phyloP scores from a whole-genome alignment of 2,888 invertebrate species.

The Ganaspis brasiliensis region DNA sequence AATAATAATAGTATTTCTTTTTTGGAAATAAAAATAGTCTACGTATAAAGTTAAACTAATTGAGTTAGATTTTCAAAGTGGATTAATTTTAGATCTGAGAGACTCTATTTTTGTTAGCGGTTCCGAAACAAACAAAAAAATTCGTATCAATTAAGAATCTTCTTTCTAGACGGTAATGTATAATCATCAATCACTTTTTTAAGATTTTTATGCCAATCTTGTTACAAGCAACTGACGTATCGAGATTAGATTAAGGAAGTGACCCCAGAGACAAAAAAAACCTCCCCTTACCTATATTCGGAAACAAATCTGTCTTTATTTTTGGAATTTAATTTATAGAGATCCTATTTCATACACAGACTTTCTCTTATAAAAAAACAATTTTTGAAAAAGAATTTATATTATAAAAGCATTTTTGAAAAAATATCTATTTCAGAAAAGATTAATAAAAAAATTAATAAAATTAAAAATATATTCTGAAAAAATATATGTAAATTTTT shows the following conservation, averaged over 20 bases:
- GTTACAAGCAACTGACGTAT: constrained; percentile 6
- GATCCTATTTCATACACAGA: neutral
- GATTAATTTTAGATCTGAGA: too few relatives aligned
- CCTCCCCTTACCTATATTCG: neutral
- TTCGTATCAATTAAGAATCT: neutral
- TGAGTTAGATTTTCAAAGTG: too few relatives aligned
- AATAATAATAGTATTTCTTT: too few relatives aligned
- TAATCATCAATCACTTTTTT: constrained; percentile 18
- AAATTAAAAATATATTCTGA: too few relatives aligned
- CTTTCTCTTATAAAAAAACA: too few relatives aligned
- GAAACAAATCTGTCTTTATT: neutral
- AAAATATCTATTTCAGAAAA: too few relatives aligned
- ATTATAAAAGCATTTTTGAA: too few relatives aligned
- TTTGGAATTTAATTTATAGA: neutral
- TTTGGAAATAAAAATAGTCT: too few relatives aligned
- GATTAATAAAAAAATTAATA: too few relatives aligned
- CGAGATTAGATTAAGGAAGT: constrained; percentile 15
- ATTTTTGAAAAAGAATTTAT: too few relatives aligned
- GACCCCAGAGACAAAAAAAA: neutral
- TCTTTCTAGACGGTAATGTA: neutral
- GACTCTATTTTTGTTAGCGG: neutral
- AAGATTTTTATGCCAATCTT: neutral
- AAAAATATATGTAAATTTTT: too few relatives aligned
- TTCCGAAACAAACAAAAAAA: neutral
- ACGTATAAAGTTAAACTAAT: too few relatives aligned